A percentile compares a stretch with the other conserved stretches of the same genome.
These are phyloP conservation scores for Hippocampus comes DNA, from an alignment of 2,113 vertebrate species.

Conservation along the genomic window DNA sequence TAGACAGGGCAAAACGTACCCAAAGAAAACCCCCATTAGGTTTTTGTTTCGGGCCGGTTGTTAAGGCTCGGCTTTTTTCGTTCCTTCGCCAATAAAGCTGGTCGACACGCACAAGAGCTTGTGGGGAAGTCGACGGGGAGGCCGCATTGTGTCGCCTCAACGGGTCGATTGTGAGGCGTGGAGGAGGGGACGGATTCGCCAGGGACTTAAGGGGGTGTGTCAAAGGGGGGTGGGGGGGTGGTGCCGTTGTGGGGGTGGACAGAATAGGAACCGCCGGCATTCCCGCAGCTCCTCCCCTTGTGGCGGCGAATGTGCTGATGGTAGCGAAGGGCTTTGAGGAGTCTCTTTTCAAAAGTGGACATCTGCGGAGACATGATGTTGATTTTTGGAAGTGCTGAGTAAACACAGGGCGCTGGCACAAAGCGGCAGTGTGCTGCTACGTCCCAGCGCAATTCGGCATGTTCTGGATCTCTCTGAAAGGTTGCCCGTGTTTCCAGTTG, in stretches of 20 bases:
- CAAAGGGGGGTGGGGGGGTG: conserved; percentile 19
- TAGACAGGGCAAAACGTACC: conserved; percentile 4
- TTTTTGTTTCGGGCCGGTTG: conserved; percentile 57
- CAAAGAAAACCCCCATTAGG: conserved; percentile 13
- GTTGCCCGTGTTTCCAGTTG: background rate
- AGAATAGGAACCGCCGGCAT: conserved; percentile 53
- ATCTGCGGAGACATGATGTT: conserved; percentile 1
- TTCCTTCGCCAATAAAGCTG: conserved; percentile 65
- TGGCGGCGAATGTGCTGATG: conserved; percentile 56
- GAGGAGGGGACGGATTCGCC: conserved; percentile 58
- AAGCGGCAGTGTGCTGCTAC: background rate
- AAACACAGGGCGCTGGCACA: background rate
- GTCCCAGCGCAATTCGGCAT: background rate
- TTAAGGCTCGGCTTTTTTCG: conserved; percentile 73
- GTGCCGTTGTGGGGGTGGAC: conserved; percentile 12
- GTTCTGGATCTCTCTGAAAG: background rate
- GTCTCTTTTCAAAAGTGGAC: background rate
- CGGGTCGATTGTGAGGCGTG: conserved; percentile 62
- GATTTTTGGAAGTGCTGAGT: conserved; percentile 1
- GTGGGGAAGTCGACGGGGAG: conserved; percentile 58
- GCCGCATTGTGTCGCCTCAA: conserved; percentile 67
- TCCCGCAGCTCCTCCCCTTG: conserved; percentile 34
- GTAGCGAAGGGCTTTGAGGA: conserved; percentile 4
- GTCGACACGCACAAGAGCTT: conserved; percentile 51
- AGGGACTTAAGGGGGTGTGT: conserved; percentile 50